A percentile compares a stretch with the other conserved stretches of the same genome.
Evolutionary conservation across 2,113 vertebrate genomes (phyloP).

Genomic region (Sinocyclocheilus anshuiensis): DNA sequence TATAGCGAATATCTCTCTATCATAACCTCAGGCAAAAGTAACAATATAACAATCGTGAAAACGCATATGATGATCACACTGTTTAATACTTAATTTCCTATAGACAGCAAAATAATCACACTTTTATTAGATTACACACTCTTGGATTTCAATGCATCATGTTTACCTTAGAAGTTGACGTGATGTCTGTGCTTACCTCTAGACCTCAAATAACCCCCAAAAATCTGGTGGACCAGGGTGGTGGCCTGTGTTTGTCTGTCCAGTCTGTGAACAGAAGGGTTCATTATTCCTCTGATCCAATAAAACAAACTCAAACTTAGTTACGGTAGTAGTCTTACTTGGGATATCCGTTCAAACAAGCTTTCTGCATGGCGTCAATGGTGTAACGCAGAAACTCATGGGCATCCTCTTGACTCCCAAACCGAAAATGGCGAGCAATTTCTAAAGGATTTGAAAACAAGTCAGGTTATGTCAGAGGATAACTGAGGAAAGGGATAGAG

Average conservation of each 20-base stretch:
- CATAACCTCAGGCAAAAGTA: neutral
- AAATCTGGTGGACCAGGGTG: conserved; percentile 93
- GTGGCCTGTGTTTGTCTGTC: conserved; percentile 95
- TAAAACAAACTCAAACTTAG: neutral
- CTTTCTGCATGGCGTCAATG: conserved; percentile 96
- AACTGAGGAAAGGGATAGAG: neutral
- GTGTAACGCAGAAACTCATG: conserved; percentile 95
- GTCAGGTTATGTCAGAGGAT: neutral
- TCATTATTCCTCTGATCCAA: neutral
- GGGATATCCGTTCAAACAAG: conserved; percentile 87
- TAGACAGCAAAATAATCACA: neutral
- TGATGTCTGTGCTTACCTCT: conserved; percentile 76
- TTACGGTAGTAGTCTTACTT: conserved; percentile 75
- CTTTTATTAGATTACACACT: neutral
- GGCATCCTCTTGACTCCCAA: conserved; percentile 93
- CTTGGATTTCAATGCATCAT: neutral
- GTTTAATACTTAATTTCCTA: neutral
- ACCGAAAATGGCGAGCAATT: conserved; percentile 90
- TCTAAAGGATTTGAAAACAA: conserved; percentile 69
- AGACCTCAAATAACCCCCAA: conserved; percentile 94
- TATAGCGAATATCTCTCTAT: neutral
- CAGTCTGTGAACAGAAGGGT: conserved; percentile 72
- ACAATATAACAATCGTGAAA: neutral
- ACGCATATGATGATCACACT: neutral
- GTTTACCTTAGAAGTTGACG: neutral